These are phyloP conservation scores for Pantherophis alleghaniensis DNA, from an alignment of 2,797 vertebrate species.

Conservation along the genomic window DNA sequence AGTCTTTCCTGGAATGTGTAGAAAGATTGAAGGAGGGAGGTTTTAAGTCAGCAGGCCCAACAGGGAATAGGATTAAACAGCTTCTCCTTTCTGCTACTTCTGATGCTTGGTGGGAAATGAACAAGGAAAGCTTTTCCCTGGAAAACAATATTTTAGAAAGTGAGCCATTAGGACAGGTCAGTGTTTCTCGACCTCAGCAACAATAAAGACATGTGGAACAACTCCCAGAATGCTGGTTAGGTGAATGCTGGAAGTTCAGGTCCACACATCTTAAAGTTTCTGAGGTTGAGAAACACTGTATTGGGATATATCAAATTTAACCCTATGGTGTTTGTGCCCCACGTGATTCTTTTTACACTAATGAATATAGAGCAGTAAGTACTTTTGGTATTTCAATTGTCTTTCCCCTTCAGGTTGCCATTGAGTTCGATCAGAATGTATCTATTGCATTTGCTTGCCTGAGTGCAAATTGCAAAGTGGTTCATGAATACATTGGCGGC, in stretches of 20 bases:
- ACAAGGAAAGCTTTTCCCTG: background rate
- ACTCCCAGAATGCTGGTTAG: background rate
- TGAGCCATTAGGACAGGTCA: background rate
- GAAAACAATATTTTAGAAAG: background rate
- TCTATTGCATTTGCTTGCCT: slow-evolving; percentile 87
- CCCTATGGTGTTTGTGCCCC: no score
- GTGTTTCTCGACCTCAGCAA: background rate
- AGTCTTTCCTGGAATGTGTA: background rate
- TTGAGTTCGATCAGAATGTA: slow-evolving; percentile 94
- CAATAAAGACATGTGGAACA: background rate
- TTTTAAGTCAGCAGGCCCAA: background rate
- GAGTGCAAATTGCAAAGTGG: slow-evolving; percentile 92
- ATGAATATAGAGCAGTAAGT: background rate
- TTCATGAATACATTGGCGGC: slow-evolving; percentile 96
- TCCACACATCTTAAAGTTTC: background rate
- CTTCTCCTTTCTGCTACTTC: background rate
- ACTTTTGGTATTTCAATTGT: background rate
- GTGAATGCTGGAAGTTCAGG: background rate
- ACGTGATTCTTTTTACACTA: background rate
- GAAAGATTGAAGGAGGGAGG: background rate
- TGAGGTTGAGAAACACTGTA: background rate
- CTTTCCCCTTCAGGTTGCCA: slow-evolving; percentile 81
- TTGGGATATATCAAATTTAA: background rate
- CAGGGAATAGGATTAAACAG: background rate
- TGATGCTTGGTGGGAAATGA: background rate